Evolutionary conservation across 2,888 invertebrate species (phyloP), one percentile per base, ranked within the genome.

Genomic region (Lycia hirtaria): DNA sequence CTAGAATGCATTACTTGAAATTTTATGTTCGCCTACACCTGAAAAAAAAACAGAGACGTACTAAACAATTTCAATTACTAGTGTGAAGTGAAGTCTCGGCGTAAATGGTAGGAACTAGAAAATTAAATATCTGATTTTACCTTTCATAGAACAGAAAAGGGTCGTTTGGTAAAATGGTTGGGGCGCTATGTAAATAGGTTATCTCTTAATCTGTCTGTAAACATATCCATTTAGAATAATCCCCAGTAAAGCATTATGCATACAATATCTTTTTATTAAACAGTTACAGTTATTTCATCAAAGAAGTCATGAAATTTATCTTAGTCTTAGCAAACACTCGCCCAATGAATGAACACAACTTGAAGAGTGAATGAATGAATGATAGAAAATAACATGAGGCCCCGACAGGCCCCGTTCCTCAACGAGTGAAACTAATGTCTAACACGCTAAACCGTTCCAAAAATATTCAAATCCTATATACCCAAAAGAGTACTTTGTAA

Each of bases 1-100:
- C 66, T 83, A 65, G 77, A 80, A 81, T 81, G 88, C 88, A 88
- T 88, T 52, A 19, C 50, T 60, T 17, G 4, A 32, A n/a, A 17
- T 15, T 3, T 4, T 19, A 2, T 6, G 35, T 45, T 32, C n/a
- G 38, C 0, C n/a, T n/a, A n/a, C n/a, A n/a, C n/a, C n/a, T n/a
- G n/a, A n/a, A n/a, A n/a, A n/a, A n/a, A n/a, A n/a, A n/a, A n/a
- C n/a, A n/a, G n/a, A n/a, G n/a, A n/a, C n/a, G n/a, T n/a, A n/a
- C n/a, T n/a, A n/a, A n/a, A n/a, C n/a, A n/a, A n/a, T n/a, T n/a
- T n/a, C n/a, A n/a, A n/a, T n/a, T n/a, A n/a, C n/a, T n/a, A n/a
- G n/a, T n/a, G n/a, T n/a, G n/a, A n/a, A n/a, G n/a, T n/a, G n/a
- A n/a, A n/a, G n/a, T n/a, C n/a, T n/a, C n/a, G n/a, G n/a, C n/a